Conservation (phyloP, 2,888 invertebrate species). For the Callyntrura sp. region DNA sequence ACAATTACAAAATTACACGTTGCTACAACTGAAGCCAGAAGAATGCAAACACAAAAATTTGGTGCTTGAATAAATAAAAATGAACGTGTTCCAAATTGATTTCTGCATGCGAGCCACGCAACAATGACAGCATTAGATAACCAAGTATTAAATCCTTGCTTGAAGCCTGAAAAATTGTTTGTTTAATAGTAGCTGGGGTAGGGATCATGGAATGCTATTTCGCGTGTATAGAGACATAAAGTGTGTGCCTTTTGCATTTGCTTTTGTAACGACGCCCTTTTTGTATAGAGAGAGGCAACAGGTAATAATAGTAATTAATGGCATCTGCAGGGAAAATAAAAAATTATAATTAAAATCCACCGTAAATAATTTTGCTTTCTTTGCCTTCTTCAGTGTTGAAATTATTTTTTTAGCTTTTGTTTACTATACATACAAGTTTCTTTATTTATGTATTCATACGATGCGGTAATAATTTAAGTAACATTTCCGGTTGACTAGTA, state of each 20-base stretch:
- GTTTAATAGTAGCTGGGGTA: not conserved
- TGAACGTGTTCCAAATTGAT: constrained; percentile 10
- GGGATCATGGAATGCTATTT: not conserved
- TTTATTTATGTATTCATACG: constrained; percentile 31
- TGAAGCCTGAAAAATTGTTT: not conserved
- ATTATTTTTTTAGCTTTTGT: not conserved
- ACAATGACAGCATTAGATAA: not conserved
- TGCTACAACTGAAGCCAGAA: constrained; percentile 8
- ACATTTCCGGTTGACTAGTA: constrained; percentile 78
- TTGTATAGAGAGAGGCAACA: too few relatives aligned
- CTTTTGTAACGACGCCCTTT: too few relatives aligned
- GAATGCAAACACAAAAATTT: not conserved
- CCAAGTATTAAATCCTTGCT: not conserved
- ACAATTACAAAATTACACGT: constrained; percentile 46
- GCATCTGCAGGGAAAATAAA: not conserved
- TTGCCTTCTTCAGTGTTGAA: not conserved
- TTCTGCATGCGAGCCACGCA: constrained; percentile 20
- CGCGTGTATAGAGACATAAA: not conserved
- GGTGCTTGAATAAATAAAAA: not conserved
- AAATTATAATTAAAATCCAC: not conserved
- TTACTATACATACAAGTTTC: not conserved
- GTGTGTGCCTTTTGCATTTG: too few relatives aligned
- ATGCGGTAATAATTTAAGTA: constrained; percentile 71
- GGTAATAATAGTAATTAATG: not conserved
- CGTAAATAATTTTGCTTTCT: too few relatives aligned